Base-by-base conservation (phyloP, 30 jellyfish, hydroid and myxozoan genomes). In the Pseudorhiza aurosa region DNA sequence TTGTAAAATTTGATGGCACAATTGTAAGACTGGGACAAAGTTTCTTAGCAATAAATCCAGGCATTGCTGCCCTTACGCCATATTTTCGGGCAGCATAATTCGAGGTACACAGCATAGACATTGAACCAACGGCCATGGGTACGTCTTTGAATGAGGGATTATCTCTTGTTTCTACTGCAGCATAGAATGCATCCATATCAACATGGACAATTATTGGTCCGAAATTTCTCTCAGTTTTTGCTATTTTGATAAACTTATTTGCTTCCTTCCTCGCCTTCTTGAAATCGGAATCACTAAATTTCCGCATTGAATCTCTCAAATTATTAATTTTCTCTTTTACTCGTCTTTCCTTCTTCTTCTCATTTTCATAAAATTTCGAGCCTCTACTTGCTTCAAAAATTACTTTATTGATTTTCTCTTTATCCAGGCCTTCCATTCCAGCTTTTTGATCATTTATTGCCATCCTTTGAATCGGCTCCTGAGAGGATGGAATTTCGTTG, bases 31-130 rank as follows among this genome's bases (percentile, higher is more conserved):
- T 85, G 1, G 99, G 99, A 53, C 99, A 95, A 5, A 95, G 82
- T 37, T 95, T 89, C 49, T 95, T 95, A 10, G 95, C 99, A 83
- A 95, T 95, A 58, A 82, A 95, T 9, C 99, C 99, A 18, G 99
- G 99, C 99, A 95, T 95, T 26, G 92, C 99, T 7, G 99, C 97
- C 24, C 99, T 81, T 15, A 95, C 99, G 22, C 99, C 99, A 79
- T 47, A 95, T 36, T 71, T 63, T 17, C 99, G 53, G 19, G 99
- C 99, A 1, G 59, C 89, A 68, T 95, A 95, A 77, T 95, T 95
- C 24, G 97, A 88, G 10, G 99, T 95, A 53, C 96, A 1, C 37
- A 95, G 70, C 99, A 95, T 95, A 9, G 32, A 26, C 10, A 14
- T 68, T 18, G 97, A 94, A 8, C 99, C 99, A 32, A 95, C 99